Evolutionary conservation across 92 coral and sea anemone genomes (phyloP), one percentile per base, ranked within the genome.

Genomic region (Umimayanthus kanabou): DNA sequence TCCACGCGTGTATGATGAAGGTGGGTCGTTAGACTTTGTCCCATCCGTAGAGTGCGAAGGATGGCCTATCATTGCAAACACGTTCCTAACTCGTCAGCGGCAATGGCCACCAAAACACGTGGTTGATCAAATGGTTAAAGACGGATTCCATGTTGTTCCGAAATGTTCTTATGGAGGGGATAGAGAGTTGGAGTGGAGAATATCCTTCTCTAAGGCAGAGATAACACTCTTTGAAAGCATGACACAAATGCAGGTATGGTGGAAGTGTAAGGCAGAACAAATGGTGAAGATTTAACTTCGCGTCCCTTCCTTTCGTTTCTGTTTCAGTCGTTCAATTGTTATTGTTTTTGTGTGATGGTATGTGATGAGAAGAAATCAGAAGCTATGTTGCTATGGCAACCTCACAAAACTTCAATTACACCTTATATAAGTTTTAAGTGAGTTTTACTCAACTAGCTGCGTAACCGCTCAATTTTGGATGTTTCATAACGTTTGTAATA

Each of bases 191-290:
- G 88, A 90, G 42, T 90, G 93, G 93, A 50, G 93, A 45, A 58
- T 90, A 72, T 89, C 92, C 18, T 89, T 90, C 85, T 87, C 90
- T 53, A 80, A 73, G 42, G 87, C 92, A 39, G 92, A 90, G 85
- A n/a, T 80, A 50, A 53, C 83, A 7, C 89, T 90, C 40, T 86
- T 90, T 80, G 86, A 78, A 30, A 67, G 39, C 82, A 90, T 90
- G 92, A 74, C 84, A 45, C 2, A 80, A 53, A 15, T 80, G 40
- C 84, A 80, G 84, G 84, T 80, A 57, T 20, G 25, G 58, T 18
- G 58, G 18, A 18, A 53, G 14, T 16, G 18, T 1, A 18, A 53
- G 58, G 13, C 0, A 11, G 0, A 9, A 53, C 16, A 14, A 53
- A 15, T 11, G 58, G 3, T 53, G 10, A 11, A 10, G 18, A 9